Evolutionary conservation across 2,888 invertebrate genomes (phyloP).

Genomic region (Criorhina ranunculi): DNA sequence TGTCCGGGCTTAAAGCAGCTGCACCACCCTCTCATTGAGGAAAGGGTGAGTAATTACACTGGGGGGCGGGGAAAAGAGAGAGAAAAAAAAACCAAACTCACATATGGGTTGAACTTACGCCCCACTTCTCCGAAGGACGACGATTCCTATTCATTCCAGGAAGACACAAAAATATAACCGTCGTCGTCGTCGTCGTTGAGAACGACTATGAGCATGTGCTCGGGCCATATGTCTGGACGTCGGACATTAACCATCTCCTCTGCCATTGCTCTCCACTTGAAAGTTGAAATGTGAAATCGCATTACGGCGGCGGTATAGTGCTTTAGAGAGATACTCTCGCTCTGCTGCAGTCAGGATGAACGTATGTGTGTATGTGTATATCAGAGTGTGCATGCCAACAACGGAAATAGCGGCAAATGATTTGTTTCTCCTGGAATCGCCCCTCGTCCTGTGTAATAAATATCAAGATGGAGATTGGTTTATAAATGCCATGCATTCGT

Average conservation of each 20-base stretch:
- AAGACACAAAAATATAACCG: slow-evolving; percentile 40
- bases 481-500: slow-evolving; percentile 75
- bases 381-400: slow-evolving; percentile 52
- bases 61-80: slow-evolving; percentile 22
- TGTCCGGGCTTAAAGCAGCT: slow-evolving; percentile 25
- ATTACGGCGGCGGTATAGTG: slow-evolving; percentile 54
- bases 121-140: not conserved
- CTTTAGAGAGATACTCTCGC: slow-evolving; percentile 22
- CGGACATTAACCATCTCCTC: slow-evolving; percentile 69
- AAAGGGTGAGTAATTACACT: slow-evolving; percentile 51
- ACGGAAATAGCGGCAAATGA: slow-evolving; percentile 75
- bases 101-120: slow-evolving; percentile 10
- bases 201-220: slow-evolving; percentile 48
- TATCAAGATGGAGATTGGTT: slow-evolving; percentile 76
- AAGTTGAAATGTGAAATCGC: slow-evolving; percentile 71
- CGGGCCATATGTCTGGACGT: slow-evolving; percentile 70
- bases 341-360: slow-evolving; percentile 23
- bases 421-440: slow-evolving; percentile 69
- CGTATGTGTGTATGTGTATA: too few relatives aligned
- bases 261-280: slow-evolving; percentile 47
- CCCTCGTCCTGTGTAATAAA: slow-evolving; percentile 72
- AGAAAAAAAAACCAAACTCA: not conserved
- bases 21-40: not conserved
- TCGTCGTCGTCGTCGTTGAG: slow-evolving; percentile 50
- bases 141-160: slow-evolving; percentile 28